These are phyloP conservation scores for Chrysemys picta DNA, from an alignment of 2,113 vertebrate genomes.

Conservation along the genomic window DNA sequence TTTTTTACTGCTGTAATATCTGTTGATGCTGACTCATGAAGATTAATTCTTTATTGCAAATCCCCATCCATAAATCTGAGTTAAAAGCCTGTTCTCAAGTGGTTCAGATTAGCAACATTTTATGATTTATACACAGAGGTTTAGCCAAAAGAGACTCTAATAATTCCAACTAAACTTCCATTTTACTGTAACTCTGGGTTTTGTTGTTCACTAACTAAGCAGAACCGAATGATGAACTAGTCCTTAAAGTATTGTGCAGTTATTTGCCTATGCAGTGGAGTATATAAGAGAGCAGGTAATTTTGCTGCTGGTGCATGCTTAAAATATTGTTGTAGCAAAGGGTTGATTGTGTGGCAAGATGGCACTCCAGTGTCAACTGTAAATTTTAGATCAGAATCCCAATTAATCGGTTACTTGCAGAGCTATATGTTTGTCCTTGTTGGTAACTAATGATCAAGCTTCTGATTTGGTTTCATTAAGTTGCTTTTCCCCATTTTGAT, in stretches of 20 bases:
- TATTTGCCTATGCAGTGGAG: constrained; percentile 12
- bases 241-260: neutral
- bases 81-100: constrained; percentile 1
- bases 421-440: constrained; percentile 11
- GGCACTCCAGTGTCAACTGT: neutral
- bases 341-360: neutral
- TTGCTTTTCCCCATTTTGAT: neutral
- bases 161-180: too few species aligned
- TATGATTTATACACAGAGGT: neutral
- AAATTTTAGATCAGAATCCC: constrained; percentile 12
- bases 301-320: constrained; percentile 1
- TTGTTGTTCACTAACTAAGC: neutral
- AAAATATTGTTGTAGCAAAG: constrained; percentile 6
- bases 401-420: neutral
- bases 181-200: too few species aligned
- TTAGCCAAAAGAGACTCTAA: constrained; percentile 1
- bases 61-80: neutral
- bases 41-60: constrained; percentile 14
- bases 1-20: neutral
- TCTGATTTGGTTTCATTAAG: neutral
- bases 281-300: constrained; percentile 16
- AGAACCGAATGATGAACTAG: constrained; percentile 9
- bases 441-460: neutral
- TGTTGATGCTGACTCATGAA: neutral
- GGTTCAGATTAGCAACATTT: neutral